Evolutionary conservation across 2,888 invertebrate genomes (phyloP), one percentile per base, ranked within the genome.

Genomic region (Eupithecia abbreviata): DNA sequence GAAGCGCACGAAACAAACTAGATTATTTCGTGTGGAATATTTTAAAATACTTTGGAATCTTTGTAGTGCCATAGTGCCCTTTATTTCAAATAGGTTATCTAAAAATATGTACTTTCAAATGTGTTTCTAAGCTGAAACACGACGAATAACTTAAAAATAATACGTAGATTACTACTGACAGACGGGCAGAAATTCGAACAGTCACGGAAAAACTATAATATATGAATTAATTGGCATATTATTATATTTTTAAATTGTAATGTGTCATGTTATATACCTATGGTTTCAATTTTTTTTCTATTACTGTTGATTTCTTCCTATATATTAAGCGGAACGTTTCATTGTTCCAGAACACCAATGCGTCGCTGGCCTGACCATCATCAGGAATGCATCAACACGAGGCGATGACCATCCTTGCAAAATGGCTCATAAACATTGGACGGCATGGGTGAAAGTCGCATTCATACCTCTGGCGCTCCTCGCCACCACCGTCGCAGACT

Each of bases 371-470:
- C 79, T 82, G 82, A 84, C 81, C 80, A 86, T 83, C 83, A 87
- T 85, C 90, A 92, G 93, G 93, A 91, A 94, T 94, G 94, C 92
- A 87, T 88, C 90, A 87, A 88, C 82, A 87, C 91, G 90, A 89
- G 90, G 94, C 92, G 90, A 94, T 94, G 94, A 94, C 93, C 87
- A 89, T 87, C 84, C 90, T 89, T 85, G 89, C 93, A 94, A 93
- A 93, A 95, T 95, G 94, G 94, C 92, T 91, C 85, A 90, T 91
- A 91, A 91, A 93, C 89, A 90, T 91, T 93, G 94, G 94, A 89
- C 92, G 89, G 87, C 90, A 94, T 94, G 95, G 94, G 89, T 94
- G 89, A 94, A 88, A 89, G 83, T 92, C 81, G 88, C 88, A 82
- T 89, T 90, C 79, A 85, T 93, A 85, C 89, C 89, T 68, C 86